Base-by-base conservation (phyloP, 2,888 invertebrate species). In the Tineola bisselliella region DNA sequence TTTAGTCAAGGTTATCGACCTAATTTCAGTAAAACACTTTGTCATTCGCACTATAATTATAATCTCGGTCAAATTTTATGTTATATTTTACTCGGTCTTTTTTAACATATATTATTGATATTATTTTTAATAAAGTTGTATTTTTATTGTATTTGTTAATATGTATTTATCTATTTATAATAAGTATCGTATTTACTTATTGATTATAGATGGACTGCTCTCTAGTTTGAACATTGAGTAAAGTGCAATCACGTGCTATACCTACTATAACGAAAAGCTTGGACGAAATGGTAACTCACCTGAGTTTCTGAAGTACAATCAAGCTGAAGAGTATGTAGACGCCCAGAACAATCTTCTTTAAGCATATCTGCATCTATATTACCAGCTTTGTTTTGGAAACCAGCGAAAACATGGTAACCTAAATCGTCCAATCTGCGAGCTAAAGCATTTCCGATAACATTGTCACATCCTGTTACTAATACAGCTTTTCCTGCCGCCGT, bases 401-500 rank as follows among this genome's bases (percentile, higher is more conserved):
- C 95, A 61, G 96, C 96, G 73, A 95, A 95, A n/a, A 95, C 93
- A 54, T 94, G 93, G 76, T 95, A 94, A 33, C 96, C 95, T 74
- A 94, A 87, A 72, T 93, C 93, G 70, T 95, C 94, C 61, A 95
- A 86, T 68, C 91, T 90, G 67, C 93, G 90, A n/a, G 94, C 94
- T 70, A 94, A 82, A 61, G 91, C 89, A 69, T 90, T 91, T 61
- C 93, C 93, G 61, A 93, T 87, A 44, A 91, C 90, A 58, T 92
- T 91, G 76, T 95, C 95, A 76, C 95, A 95, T 62, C 95, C 95
- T 10, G 95, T 94, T 66, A 95, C 90, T 56, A 95, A 79, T 3
- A 95, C 91, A n/a, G 93, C 93, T 77, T 95, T 95, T 59, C 94
- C 94, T 11, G 92, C 92, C 48, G 93, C 91, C 31, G 92, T 91